phyloP scores from a whole-genome alignment of 2,113 vertebrate species.

The Psammodynastes pulverulentus region DNA sequence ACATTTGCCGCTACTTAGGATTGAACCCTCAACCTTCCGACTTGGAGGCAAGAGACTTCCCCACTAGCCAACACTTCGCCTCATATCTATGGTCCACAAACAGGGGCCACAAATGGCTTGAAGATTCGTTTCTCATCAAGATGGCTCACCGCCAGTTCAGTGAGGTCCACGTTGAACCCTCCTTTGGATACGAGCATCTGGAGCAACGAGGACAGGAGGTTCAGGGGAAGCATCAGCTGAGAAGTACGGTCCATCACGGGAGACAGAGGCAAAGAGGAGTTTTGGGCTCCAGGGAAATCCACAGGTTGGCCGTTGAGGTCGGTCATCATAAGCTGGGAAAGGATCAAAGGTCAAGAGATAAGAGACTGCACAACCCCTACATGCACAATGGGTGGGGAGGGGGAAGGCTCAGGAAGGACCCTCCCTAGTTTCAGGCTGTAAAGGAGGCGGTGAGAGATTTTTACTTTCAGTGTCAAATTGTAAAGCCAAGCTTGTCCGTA shows the following conservation, averaged over 20 bases:
- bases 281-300: neutral
- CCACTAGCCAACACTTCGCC: neutral
- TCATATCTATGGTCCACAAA: neutral
- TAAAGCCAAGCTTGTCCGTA: no score
- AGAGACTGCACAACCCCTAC: neutral
- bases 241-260: conserved; percentile 10
- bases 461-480: no score
- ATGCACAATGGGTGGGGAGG: no score
- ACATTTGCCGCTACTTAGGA: no score
- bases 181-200: neutral
- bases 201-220: conserved; percentile 45
- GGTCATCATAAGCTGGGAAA: conserved; percentile 33
- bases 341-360: neutral
- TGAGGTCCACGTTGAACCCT: conserved; percentile 53
- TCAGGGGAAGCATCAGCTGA: conserved; percentile 51
- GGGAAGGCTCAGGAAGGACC: no score
- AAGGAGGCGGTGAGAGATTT: no score
- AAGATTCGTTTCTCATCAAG: neutral
- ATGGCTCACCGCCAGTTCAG: conserved; percentile 35
- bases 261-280: conserved; percentile 3
- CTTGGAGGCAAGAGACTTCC: neutral
- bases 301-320: rapidly evolving
- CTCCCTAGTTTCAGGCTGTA: no score
- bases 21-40: neutral
- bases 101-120: neutral